Conservation (phyloP, 2,113 vertebrate species). For the Zeus faber region DNA sequence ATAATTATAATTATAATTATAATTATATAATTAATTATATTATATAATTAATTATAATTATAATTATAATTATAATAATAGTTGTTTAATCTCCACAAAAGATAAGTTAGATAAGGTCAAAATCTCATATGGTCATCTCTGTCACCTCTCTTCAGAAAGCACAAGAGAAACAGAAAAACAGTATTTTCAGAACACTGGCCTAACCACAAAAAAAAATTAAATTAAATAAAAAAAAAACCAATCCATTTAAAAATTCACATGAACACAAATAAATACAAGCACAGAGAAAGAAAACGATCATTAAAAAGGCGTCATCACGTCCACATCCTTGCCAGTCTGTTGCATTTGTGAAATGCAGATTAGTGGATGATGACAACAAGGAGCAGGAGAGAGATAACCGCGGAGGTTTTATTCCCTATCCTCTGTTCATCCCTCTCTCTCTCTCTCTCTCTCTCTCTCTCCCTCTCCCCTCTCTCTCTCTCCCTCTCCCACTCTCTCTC, state of each 20-base stretch:
- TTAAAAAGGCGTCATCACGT: slow-evolving; percentile 38
- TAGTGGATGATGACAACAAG: slow-evolving; percentile 45
- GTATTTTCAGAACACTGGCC: slow-evolving; percentile 62
- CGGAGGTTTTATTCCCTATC: slow-evolving; percentile 43
- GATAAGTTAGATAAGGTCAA: slow-evolving; percentile 10
- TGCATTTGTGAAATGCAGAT: slow-evolving; percentile 61
- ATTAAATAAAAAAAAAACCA: too few relatives aligned
- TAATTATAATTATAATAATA: too few relatives aligned
- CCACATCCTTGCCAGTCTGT: slow-evolving; percentile 37
- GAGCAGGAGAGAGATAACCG: slow-evolving; percentile 54
- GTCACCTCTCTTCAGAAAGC: slow-evolving; percentile 23
- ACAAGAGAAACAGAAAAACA: slow-evolving; percentile 39
- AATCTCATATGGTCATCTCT: slow-evolving; percentile 25
- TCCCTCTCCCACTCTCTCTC: slow-evolving; percentile 38
- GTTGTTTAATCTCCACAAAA: slow-evolving; percentile 17
- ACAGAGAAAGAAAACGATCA: slow-evolving; percentile 14
- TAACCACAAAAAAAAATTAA: slow-evolving; percentile 47
- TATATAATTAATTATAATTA: too few relatives aligned
- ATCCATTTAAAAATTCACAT: slow-evolving; percentile 50
- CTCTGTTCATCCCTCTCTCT: slow-evolving; percentile 36
- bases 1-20: too few relatives aligned
- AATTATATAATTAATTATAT: too few relatives aligned
- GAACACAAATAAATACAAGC: slow-evolving; percentile 68
- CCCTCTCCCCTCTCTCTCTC: slow-evolving; percentile 30
- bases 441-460: slow-evolving; percentile 34